A percentile compares a stretch with the other conserved stretches of the same genome.
Conservation (phyloP, 2,888 invertebrate species). For the Hypercompe scribonia region DNA sequence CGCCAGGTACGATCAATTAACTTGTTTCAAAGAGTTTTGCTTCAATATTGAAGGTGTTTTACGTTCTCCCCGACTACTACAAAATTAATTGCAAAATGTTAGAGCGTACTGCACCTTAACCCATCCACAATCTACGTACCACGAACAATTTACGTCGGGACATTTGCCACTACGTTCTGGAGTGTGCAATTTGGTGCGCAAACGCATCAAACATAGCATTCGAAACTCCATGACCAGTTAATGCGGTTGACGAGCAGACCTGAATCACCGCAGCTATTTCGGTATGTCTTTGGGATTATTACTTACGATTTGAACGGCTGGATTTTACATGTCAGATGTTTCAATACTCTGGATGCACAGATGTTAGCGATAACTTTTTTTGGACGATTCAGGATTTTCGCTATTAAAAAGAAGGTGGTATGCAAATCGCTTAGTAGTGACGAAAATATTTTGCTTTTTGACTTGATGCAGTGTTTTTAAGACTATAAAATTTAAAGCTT, state of each 20-base stretch:
- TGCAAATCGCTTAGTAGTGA: not conserved
- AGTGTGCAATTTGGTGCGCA: conserved; percentile 60
- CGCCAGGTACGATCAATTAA: not conserved
- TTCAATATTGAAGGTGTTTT: not conserved
- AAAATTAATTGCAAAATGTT: not conserved
- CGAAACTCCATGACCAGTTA: conserved; percentile 42
- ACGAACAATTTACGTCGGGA: conserved; percentile 57
- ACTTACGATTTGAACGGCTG: conserved; percentile 17
- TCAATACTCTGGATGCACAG: not conserved
- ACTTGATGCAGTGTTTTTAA: not conserved
- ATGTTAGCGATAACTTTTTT: not conserved
- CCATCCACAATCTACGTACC: conserved; percentile 35
- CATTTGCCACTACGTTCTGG: conserved; percentile 62
- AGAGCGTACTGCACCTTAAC: conserved; percentile 46
- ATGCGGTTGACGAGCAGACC: conserved; percentile 51
- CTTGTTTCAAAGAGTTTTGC: not conserved
- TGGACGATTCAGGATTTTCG: not conserved
- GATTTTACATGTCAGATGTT: not conserved
- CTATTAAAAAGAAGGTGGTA: not conserved
- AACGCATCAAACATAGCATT: conserved; percentile 41
- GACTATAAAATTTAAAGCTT: no score
- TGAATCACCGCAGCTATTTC: conserved; percentile 51
- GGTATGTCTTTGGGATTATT: conserved; percentile 49
- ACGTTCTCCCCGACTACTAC: not conserved
- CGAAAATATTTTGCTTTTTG: not conserved